These are phyloP conservation scores for Xestoiulus laeticollis DNA, from an alignment of 2,888 invertebrate species.

Conservation along the genomic window DNA sequence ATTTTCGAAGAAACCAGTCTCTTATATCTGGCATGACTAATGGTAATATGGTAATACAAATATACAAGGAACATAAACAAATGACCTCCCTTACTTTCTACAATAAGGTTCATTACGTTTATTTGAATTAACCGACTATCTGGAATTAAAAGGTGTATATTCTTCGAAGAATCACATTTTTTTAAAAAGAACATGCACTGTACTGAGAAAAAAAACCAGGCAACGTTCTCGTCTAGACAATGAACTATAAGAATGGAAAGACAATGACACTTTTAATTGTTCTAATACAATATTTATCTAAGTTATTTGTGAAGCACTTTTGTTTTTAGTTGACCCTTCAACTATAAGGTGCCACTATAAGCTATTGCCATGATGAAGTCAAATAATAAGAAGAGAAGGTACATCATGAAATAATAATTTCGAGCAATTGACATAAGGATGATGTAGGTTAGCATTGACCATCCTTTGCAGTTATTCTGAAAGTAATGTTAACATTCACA, in stretches of 20 bases:
- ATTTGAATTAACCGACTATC: too few species aligned
- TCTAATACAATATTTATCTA: neutral
- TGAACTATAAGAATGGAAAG: neutral
- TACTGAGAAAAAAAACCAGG: neutral
- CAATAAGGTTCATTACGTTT: too few species aligned
- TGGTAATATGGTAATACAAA: too few species aligned
- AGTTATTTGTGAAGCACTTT: neutral
- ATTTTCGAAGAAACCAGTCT: neutral
- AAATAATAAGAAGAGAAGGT: neutral
- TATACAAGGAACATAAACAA: too few species aligned
- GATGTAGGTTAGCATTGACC: neutral
- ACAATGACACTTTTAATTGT: neutral
- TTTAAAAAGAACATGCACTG: neutral
- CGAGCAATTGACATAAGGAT: neutral
- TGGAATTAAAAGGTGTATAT: neutral
- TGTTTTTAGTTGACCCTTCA: neutral
- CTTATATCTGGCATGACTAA: too few species aligned
- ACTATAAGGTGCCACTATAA: neutral
- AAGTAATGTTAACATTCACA: neutral
- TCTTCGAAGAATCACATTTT: too few species aligned
- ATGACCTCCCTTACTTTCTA: too few species aligned
- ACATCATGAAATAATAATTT: neutral
- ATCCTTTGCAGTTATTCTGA: neutral
- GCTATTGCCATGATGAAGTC: neutral
- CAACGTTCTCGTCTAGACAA: slow-evolving; percentile 4